Percentiles rank a stretch among this genome's conserved stretches.
phyloP scores from a whole-genome alignment of 2,888 invertebrate species.

The Catocala fraxini region DNA sequence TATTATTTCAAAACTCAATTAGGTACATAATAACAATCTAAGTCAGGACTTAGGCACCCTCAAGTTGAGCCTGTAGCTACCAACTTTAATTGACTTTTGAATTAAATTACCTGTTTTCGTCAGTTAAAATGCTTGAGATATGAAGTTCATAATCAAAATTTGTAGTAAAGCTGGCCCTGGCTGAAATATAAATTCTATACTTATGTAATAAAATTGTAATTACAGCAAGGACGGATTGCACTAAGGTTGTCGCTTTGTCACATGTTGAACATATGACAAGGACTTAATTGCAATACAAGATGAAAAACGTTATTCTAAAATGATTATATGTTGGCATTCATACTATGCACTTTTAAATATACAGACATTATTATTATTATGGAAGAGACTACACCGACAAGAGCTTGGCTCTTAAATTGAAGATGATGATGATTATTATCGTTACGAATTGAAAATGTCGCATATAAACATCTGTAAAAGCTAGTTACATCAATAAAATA shows the following conservation, averaged over 20 bases:
- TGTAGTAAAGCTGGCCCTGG: neutral
- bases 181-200: neutral
- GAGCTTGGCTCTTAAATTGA: no score
- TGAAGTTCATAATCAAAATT: slow-evolving; percentile 23
- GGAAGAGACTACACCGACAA: no score
- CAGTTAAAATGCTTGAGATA: slow-evolving; percentile 25
- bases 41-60: slow-evolving; percentile 38
- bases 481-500: neutral
- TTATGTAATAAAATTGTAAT: neutral
- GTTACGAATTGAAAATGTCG: no score
- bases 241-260: neutral
- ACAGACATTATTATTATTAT: no score
- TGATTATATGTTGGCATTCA: no score
- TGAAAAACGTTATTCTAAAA: slow-evolving; percentile 7
- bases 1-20: slow-evolving; percentile 43
- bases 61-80: slow-evolving; percentile 27
- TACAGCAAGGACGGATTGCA: slow-evolving; percentile 6
- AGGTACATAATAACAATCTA: slow-evolving; percentile 43
- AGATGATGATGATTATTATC: no score
- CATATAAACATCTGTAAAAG: no score
- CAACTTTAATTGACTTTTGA: slow-evolving; percentile 51
- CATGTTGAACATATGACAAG: slow-evolving; percentile 7
- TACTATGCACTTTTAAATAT: no score
- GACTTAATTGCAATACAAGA: neutral
- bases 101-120: slow-evolving; percentile 34